phyloP scores from a whole-genome alignment of 2,113 vertebrate species.

The Capra hircus region DNA sequence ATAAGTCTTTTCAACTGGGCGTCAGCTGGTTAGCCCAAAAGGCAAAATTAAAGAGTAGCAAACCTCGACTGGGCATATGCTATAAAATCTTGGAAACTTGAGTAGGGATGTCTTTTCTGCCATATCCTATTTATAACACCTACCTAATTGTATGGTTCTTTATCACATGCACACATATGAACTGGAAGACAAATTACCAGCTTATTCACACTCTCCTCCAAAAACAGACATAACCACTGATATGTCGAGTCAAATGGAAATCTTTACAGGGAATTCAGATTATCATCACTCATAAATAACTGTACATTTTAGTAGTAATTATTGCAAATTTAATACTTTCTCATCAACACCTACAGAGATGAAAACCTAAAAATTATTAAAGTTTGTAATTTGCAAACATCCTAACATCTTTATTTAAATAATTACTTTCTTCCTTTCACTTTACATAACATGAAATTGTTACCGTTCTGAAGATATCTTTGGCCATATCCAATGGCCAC shows the following conservation, averaged over 20 bases:
- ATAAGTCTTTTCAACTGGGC: slow-evolving; percentile 89
- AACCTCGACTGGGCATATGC: slow-evolving; percentile 81
- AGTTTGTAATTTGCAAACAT: background rate
- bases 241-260: background rate
- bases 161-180: slow-evolving; percentile 66
- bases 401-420: background rate
- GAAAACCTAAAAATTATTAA: background rate
- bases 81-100: slow-evolving; percentile 85
- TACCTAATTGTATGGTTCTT: slow-evolving; percentile 81
- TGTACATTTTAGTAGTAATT: background rate
- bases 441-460: background rate
- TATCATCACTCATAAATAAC: background rate
- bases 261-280: background rate
- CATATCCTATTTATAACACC: slow-evolving; percentile 97
- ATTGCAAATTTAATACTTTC: background rate
- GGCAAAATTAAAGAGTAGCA: slow-evolving; percentile 92
- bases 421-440: background rate
- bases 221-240: slow-evolving; percentile 5
- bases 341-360: background rate
- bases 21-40: slow-evolving; percentile 91
- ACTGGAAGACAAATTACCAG: slow-evolving; percentile 27
- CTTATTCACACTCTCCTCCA: slow-evolving; percentile 47
- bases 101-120: slow-evolving; percentile 81
- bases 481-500: background rate
- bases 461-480: background rate